Base-by-base conservation (phyloP, 2,797 vertebrate species). In the Sebastiscus tertius region DNA sequence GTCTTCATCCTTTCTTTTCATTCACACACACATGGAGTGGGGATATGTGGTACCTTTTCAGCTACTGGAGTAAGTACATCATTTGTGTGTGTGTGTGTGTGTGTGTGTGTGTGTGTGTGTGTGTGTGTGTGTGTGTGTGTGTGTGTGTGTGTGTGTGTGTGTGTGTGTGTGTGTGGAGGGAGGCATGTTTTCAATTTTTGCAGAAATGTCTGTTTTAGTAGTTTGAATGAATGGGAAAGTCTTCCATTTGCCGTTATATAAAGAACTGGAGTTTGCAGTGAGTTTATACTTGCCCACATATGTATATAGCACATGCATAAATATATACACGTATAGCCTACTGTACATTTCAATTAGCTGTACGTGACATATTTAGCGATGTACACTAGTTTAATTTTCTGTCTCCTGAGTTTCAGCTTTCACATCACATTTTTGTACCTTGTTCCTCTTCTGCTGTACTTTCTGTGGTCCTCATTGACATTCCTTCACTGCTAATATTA, bases 1-100 rank as follows among this genome's bases (percentile, higher is more conserved):
- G 11, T 42, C 22, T 56, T 61, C 33, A 36, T 46, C 59, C 5
- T 49, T 20, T 46, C 59, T 26, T 49, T 20, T 70, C 64, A 67
- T 78, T 64, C 55, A 64, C 39, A 75, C 66, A 83, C 54, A 62
- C 74, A 88, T 91, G 90, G 85, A 91, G 85, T 85, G 89, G 88
- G 82, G 72, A 81, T 87, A 70, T 77, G 58, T 86, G 75, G 64
- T 86, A 54, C 68, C 82, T 65, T 80, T 90, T 74, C 84, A 90
- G 33, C 78, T 87, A 31, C 31, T 84, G 12, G 82, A 83, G 87
- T 90, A 71, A 90, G 87, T 86, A 84, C n/a, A n/a, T 14, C 0
- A n/a, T 72, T 13, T 75, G 60, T 18, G 6, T 18, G 34, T 39
- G 4, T 39, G 61, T 42, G 13, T 49, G 52, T 33, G 61, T 58